A percentile compares a stretch with the other conserved stretches of the same genome.
Conservation (phyloP, 2,888 invertebrate genomes). For the Plemyria rubiginata region DNA sequence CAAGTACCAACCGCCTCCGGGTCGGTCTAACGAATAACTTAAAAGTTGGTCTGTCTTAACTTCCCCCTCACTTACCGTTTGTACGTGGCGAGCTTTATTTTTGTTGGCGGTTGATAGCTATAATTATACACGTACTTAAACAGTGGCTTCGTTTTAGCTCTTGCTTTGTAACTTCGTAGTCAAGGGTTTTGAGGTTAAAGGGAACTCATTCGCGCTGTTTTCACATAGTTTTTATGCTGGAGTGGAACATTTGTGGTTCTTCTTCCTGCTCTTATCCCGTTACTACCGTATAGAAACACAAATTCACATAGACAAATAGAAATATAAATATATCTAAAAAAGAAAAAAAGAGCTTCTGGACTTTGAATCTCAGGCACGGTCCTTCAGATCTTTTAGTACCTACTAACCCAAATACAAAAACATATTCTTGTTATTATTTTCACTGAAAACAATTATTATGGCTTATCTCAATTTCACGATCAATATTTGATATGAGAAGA, state of each 20-base stretch:
- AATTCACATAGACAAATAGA: no score
- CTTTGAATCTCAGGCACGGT: no score
- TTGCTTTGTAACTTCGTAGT: neutral
- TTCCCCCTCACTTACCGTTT: constrained; percentile 46
- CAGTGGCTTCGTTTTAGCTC: constrained; percentile 1
- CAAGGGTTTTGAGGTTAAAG: neutral
- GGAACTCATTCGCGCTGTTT: neutral
- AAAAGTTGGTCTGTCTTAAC: constrained; percentile 53
- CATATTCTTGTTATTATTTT: no score
- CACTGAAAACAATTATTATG: no score
- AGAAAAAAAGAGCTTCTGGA: no score
- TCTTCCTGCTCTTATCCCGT: no score
- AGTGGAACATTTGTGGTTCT: no score
- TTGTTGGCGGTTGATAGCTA: constrained; percentile 36
- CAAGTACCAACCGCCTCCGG: constrained; percentile 52
- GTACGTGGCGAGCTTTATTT: constrained; percentile 54
- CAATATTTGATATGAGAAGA: neutral
- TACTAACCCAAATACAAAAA: no score
- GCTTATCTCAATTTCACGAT: neutral
- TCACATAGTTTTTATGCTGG: neutral
- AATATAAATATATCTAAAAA: no score
- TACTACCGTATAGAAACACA: no score
- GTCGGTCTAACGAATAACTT: constrained; percentile 56
- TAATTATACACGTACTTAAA: constrained; percentile 21
- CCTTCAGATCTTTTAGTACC: no score